A percentile compares a stretch with the other conserved stretches of the same genome.
phyloP scores from a whole-genome alignment of 2,797 vertebrate genomes.

The Florisuga fusca region DNA sequence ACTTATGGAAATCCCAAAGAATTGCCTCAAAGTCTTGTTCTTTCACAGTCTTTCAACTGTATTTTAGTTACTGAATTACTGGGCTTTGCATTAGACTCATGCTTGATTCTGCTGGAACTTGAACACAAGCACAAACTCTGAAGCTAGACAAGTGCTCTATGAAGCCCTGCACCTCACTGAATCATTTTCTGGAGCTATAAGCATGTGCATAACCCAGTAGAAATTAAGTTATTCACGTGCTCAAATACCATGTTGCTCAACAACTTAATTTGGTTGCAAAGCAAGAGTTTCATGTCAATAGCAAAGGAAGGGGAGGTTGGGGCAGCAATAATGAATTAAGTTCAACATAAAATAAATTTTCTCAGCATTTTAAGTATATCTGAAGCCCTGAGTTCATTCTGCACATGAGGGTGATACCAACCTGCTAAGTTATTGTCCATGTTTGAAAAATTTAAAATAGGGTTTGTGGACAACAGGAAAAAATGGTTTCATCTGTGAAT shows the following conservation, averaged over 20 bases:
- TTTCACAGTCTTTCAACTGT: not conserved
- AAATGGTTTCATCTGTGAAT: not conserved
- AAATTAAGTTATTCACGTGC: not conserved
- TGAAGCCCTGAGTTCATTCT: not conserved
- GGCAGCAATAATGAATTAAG: not conserved
- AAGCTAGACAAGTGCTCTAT: not conserved
- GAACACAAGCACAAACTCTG: not conserved
- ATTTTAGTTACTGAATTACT: not conserved
- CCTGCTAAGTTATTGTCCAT: not conserved
- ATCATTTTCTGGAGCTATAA: not conserved
- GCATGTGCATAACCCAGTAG: not conserved
- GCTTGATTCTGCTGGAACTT: not conserved
- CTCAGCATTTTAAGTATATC: not conserved
- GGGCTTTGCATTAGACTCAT: not conserved
- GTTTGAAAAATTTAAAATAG: not conserved
- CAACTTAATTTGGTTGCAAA: not conserved
- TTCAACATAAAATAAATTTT: not conserved
- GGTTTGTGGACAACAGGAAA: not conserved
- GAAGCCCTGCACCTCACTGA: not conserved
- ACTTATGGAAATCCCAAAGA: not conserved
- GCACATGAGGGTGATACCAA: not conserved
- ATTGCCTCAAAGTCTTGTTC: not conserved
- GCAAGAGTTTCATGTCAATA: not conserved
- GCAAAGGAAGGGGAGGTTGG: not conserved
- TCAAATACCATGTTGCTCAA: not conserved